Conservation (phyloP, 2,797 vertebrate genomes). For the Tolypeutes matacus region DNA sequence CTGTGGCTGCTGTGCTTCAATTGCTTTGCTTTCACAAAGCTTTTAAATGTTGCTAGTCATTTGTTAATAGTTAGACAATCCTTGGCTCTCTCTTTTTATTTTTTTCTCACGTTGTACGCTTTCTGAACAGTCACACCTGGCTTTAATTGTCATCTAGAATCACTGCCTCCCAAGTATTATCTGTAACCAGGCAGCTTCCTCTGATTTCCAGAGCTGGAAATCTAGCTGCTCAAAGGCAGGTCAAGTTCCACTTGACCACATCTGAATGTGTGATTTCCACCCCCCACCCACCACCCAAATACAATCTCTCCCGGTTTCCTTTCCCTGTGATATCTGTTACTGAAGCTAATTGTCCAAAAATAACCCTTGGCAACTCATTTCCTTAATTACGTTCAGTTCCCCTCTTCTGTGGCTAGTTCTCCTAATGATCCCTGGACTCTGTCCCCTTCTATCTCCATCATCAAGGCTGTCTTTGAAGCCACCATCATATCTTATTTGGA, state of each 20-base stretch:
- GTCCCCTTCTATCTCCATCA: background rate
- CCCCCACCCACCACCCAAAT: background rate
- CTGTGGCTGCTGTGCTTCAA: background rate
- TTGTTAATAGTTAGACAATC: background rate
- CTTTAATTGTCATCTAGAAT: conserved; percentile 50
- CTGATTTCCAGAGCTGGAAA: conserved; percentile 50
- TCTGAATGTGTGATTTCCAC: background rate
- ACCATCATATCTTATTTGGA: background rate
- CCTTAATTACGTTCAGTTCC: background rate
- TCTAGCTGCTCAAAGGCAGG: background rate
- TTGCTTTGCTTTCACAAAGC: conserved; percentile 1
- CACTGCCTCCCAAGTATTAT: background rate
- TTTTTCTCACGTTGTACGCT: background rate
- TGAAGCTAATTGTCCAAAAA: background rate
- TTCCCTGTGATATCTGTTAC: background rate
- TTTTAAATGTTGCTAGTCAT: background rate
- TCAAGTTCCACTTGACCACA: background rate
- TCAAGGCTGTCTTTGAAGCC: background rate
- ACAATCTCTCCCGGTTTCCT: background rate
- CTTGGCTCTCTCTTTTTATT: background rate
- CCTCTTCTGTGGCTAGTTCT: background rate
- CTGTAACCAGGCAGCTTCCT: background rate
- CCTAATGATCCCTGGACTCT: background rate
- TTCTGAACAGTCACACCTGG: background rate
- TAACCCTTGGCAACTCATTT: background rate